phyloP scores from a whole-genome alignment of 2,888 invertebrate species.

The Pandemis corylana region DNA sequence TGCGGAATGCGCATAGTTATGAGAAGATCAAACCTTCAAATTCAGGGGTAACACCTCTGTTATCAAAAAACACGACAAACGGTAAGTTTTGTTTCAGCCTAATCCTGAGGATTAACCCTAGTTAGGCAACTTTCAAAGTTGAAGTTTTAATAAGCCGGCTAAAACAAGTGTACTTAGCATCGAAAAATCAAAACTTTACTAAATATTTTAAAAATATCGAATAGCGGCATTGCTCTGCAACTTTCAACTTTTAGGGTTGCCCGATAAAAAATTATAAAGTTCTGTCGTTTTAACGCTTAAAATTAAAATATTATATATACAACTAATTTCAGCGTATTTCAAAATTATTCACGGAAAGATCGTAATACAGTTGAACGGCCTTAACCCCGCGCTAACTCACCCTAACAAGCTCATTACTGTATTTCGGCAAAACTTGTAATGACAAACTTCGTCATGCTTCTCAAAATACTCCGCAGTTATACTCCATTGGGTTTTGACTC shows the following conservation, averaged over 20 bases:
- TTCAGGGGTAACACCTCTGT: not conserved
- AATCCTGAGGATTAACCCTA: no score
- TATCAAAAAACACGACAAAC: not conserved
- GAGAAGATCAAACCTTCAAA: not conserved
- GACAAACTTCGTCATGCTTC: constrained; percentile 39
- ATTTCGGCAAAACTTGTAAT: constrained; percentile 38
- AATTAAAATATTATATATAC: not conserved
- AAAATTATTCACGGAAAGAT: constrained; percentile 14
- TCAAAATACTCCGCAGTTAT: constrained; percentile 27
- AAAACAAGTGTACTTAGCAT: no score
- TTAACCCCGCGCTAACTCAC: constrained; percentile 24
- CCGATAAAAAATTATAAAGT: no score
- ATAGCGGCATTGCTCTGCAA: no score
- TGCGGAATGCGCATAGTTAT: not conserved
- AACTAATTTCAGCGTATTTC: constrained; percentile 7
- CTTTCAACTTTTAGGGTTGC: no score
- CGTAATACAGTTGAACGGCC: constrained; percentile 27
- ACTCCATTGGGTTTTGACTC: constrained; percentile 40
- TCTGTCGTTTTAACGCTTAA: not conserved
- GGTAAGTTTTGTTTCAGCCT: not conserved
- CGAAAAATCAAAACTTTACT: no score
- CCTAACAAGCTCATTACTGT: constrained; percentile 42
- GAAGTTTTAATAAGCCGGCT: no score
- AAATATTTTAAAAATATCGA: no score
- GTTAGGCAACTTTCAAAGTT: no score